A percentile compares a stretch with the other conserved stretches of the same genome.
Conservation (phyloP, 2,113 vertebrate species). For the Poeciliopsis occidentalis region DNA sequence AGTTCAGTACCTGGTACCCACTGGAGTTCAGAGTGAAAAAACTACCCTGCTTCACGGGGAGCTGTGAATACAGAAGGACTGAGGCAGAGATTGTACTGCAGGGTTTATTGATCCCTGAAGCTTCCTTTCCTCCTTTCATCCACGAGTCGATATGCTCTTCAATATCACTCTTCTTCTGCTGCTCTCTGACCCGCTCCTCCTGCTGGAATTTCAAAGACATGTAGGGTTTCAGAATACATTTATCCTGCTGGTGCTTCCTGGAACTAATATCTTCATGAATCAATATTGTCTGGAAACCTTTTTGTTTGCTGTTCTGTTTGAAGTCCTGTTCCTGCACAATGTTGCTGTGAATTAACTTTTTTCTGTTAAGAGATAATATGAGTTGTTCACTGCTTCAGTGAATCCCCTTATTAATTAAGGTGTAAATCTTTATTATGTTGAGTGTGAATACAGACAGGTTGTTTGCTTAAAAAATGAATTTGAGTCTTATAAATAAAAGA, state of each 20-base stretch:
- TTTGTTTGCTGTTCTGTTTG: constrained; percentile 17
- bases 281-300: constrained; percentile 28
- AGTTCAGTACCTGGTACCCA: constrained; percentile 8
- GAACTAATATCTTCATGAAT: constrained; percentile 26
- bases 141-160: constrained; percentile 26
- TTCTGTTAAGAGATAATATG: neutral
- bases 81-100: constrained; percentile 18
- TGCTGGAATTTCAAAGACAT: constrained; percentile 14
- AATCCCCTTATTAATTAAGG: neutral
- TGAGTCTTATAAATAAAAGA: no score
- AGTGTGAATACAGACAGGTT: neutral
- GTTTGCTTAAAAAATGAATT: neutral
- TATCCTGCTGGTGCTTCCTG: constrained; percentile 45
- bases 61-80: constrained; percentile 7
- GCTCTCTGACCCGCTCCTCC: constrained; percentile 31
- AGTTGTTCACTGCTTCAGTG: neutral
- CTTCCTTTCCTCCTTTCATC: constrained; percentile 29
- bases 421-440: neutral
- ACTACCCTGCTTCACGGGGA: neutral
- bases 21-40: constrained; percentile 7
- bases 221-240: neutral
- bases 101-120: constrained; percentile 38
- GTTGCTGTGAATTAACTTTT: constrained; percentile 5
- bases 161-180: constrained; percentile 27
- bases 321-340: constrained; percentile 40